Percentiles rank a stretch among this genome's conserved stretches.
These are phyloP conservation scores for Cebidichthys violaceus DNA, from an alignment of 2,113 vertebrate species.

Conservation along the genomic window DNA sequence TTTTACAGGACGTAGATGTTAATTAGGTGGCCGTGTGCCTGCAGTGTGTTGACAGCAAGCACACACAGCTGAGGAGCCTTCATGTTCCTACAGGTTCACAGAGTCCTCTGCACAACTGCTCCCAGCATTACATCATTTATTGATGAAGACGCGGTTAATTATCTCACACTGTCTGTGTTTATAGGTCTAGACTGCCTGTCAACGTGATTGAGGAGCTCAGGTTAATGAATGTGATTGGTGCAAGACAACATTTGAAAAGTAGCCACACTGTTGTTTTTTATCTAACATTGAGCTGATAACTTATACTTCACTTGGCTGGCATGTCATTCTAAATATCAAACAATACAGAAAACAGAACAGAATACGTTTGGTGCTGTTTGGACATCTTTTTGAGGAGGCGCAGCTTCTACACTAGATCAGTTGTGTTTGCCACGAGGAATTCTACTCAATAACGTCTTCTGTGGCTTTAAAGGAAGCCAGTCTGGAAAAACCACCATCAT, in stretches of 20 bases:
- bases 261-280: neutral
- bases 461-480: neutral
- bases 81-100: slow-evolving; percentile 35
- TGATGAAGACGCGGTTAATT: slow-evolving; percentile 4
- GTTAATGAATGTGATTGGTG: slow-evolving; percentile 29
- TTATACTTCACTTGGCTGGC: neutral
- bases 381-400: neutral
- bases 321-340: neutral
- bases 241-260: slow-evolving; percentile 9
- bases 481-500: neutral
- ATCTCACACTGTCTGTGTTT: slow-evolving; percentile 19
- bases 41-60: slow-evolving; percentile 54
- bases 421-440: neutral
- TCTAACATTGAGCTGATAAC: neutral
- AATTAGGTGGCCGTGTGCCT: slow-evolving; percentile 61
- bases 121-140: slow-evolving; percentile 11
- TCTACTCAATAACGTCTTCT: neutral
- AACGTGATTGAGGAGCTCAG: neutral
- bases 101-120: slow-evolving; percentile 2
- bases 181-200: neutral
- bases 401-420: neutral
- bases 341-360: neutral
- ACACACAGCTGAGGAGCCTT: slow-evolving; percentile 52
- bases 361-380: neutral
- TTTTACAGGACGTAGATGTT: slow-evolving; percentile 59